These are phyloP conservation scores for Oryzias celebensis DNA, from an alignment of 2,113 vertebrate genomes.

Conservation along the genomic window DNA sequence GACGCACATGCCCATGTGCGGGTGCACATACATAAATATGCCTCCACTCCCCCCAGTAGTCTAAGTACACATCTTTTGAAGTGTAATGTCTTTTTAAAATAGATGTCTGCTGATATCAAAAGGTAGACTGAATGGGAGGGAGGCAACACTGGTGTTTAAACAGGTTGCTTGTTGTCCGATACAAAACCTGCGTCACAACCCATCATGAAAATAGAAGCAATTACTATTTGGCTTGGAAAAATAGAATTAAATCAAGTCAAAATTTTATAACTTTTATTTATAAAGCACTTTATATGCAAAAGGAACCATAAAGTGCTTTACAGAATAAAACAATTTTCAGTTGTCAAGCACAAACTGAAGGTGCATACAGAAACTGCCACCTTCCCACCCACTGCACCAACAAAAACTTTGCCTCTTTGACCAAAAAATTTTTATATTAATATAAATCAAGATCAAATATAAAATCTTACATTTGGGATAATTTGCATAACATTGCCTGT, in stretches of 20 bases:
- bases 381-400: too few relatives aligned
- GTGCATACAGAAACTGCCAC: too few relatives aligned
- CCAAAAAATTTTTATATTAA: too few relatives aligned
- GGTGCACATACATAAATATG: conserved; percentile 26
- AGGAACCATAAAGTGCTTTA: too few relatives aligned
- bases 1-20: conserved; percentile 25
- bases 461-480: too few relatives aligned
- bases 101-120: conserved; percentile 63
- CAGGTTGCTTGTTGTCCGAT: conserved; percentile 64
- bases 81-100: conserved; percentile 71
- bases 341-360: too few relatives aligned
- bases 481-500: neutral
- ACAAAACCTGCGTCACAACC: conserved; percentile 33
- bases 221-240: conserved; percentile 38
- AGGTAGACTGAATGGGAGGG: conserved; percentile 50
- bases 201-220: conserved; percentile 14
- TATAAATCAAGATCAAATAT: too few relatives aligned
- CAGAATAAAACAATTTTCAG: too few relatives aligned
- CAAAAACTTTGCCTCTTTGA: too few relatives aligned
- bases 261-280: too few relatives aligned
- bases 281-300: too few relatives aligned
- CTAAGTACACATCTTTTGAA: conserved; percentile 72
- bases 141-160: conserved; percentile 62
- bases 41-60: conserved; percentile 33
- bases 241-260: neutral